Evolutionary conservation across 53 echinoderm and acorn worm genomes (phyloP).

Genomic region (Temnopleurus reevesii): DNA sequence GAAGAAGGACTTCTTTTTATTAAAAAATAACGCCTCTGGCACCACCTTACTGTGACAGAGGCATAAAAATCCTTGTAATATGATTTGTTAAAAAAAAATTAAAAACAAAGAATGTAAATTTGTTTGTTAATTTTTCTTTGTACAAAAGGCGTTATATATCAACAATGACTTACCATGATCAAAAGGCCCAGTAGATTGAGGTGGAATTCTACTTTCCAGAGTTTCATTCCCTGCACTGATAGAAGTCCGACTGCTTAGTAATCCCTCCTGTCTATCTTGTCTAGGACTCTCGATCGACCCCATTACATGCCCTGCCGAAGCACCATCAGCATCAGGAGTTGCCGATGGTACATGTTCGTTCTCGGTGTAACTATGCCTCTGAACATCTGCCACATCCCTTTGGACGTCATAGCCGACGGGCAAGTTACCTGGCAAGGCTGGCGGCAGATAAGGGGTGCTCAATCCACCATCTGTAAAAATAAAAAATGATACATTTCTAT

Average conservation of each 20-base stretch:
- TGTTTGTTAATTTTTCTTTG: too few relatives aligned
- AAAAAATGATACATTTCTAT: too few relatives aligned
- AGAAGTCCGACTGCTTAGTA: not conserved
- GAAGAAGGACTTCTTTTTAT: too few relatives aligned
- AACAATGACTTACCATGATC: not conserved
- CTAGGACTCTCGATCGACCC: not conserved
- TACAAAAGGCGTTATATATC: too few relatives aligned
- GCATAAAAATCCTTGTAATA: too few relatives aligned
- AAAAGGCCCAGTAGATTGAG: not conserved
- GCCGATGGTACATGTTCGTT: not conserved
- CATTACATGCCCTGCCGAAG: not conserved
- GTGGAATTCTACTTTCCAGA: not conserved
- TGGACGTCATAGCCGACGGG: constrained; percentile 62
- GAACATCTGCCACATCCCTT: constrained; percentile 54
- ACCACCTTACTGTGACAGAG: too few relatives aligned
- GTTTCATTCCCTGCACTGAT: not conserved
- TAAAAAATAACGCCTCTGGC: too few relatives aligned
- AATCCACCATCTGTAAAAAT: not conserved
- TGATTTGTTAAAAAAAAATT: too few relatives aligned
- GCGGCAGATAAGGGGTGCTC: constrained; percentile 60
- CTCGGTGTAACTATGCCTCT: not conserved
- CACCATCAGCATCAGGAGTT: not conserved
- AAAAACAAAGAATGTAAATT: too few relatives aligned
- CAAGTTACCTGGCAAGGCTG: constrained; percentile 78
- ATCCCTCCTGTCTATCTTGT: not conserved